phyloP scores from a whole-genome alignment of 2,888 invertebrate species.

The Lithophane semibrunnea region DNA sequence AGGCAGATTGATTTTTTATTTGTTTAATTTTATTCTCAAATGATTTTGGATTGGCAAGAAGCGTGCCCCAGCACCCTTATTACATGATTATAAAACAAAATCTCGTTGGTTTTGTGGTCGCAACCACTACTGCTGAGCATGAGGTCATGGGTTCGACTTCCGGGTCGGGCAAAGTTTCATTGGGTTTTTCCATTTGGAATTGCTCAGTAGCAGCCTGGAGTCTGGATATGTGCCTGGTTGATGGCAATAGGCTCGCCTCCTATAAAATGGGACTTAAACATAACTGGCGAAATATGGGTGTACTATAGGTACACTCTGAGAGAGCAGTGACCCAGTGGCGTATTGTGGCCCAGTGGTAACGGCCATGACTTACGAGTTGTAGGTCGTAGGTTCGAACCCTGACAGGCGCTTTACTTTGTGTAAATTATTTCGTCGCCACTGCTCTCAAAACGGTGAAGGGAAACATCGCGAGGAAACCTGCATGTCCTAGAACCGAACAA shows the following conservation, averaged over 20 bases:
- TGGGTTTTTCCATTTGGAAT: background rate
- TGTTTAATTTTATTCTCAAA: no score
- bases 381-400: no score
- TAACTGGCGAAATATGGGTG: background rate
- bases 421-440: no score
- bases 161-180: background rate
- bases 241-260: background rate
- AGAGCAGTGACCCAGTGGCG: no score
- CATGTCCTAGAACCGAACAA: no score
- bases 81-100: background rate
- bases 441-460: no score
- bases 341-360: no score
- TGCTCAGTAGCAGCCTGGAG: background rate
- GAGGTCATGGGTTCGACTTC: background rate
- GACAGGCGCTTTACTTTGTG: no score
- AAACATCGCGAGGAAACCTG: no score
- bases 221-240: background rate
- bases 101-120: background rate
- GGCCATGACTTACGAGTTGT: no score
- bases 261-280: background rate
- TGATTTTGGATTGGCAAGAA: no score
- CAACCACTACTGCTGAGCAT: background rate
- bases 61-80: background rate
- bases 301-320: background rate
- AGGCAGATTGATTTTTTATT: no score